phyloP scores from a whole-genome alignment of 1,140 invertebrate genomes.

The Leptinotarsa undecemlineata region DNA sequence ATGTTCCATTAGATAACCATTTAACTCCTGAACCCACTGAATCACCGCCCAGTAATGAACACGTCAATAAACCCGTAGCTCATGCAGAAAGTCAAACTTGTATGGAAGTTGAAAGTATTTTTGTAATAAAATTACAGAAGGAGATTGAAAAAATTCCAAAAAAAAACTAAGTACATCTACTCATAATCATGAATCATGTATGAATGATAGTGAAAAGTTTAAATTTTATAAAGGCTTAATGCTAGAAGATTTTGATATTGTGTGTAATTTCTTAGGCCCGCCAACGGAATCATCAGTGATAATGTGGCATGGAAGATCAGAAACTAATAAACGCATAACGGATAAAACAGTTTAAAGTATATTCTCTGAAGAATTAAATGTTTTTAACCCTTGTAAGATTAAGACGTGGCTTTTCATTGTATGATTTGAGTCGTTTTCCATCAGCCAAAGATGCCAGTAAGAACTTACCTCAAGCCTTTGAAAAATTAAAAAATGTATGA shows the following conservation, averaged over 20 bases:
- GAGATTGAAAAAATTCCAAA: not conserved
- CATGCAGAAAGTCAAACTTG: constrained; percentile 6
- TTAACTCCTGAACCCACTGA: not conserved
- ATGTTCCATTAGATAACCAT: not conserved
- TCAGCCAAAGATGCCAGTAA: not conserved
- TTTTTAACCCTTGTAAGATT: constrained; percentile 1
- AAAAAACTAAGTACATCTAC: not conserved
- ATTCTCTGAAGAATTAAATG: not conserved
- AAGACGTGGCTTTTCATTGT: not conserved
- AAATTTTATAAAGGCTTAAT: not conserved
- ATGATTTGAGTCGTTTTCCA: constrained; percentile 10
- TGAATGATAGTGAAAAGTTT: constrained; percentile 1
- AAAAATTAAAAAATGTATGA: not conserved
- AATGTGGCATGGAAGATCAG: too few species aligned
- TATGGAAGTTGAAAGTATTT: constrained; percentile 16
- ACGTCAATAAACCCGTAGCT: not conserved
- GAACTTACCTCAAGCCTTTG: constrained; percentile 12
- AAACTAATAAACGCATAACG: too few species aligned
- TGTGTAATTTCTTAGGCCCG: not conserved
- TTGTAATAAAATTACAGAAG: constrained; percentile 1
- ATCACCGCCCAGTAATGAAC: not conserved
- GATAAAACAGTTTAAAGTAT: not conserved
- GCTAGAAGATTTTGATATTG: not conserved
- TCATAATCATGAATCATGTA: not conserved
- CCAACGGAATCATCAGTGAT: too few species aligned